Percentiles rank a stretch among this genome's conserved stretches.
phyloP scores from a whole-genome alignment of 2,113 vertebrate genomes.

The Ellobius talpinus region DNA sequence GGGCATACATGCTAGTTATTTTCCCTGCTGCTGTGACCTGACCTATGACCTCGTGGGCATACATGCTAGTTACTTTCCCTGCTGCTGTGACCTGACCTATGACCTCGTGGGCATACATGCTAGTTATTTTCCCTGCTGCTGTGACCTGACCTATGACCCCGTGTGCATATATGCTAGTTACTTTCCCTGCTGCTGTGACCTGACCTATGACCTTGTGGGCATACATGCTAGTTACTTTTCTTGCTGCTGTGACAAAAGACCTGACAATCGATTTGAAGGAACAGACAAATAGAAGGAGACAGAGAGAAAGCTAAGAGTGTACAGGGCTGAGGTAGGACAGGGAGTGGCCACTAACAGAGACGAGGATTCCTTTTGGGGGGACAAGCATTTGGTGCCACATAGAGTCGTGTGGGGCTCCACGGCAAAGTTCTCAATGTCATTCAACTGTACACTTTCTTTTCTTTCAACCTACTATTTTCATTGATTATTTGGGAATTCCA shows the following conservation, averaged over 20 bases:
- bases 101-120: fast-evolving
- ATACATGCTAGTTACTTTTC: background rate
- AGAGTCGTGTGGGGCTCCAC: fast-evolving
- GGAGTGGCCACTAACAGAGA: fast-evolving
- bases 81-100: fast-evolving
- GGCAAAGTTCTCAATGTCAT: too few relatives aligned
- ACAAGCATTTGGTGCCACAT: fast-evolving
- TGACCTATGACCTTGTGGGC: fast-evolving
- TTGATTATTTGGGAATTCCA: background rate
- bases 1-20: background rate
- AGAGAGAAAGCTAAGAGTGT: fast-evolving
- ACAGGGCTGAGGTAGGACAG: fast-evolving
- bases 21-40: background rate
- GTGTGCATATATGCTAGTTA: background rate
- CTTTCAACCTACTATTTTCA: background rate
- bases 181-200: background rate
- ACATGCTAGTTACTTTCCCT: background rate
- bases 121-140: too few relatives aligned
- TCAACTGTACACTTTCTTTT: too few relatives aligned
- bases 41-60: fast-evolving
- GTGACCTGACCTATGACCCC: fast-evolving
- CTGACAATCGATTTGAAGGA: too few relatives aligned
- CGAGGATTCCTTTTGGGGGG: background rate
- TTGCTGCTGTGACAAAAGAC: background rate
- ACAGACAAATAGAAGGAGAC: background rate